Percentiles rank a stretch among this genome's conserved stretches.
Conservation (phyloP, 2,797 vertebrate genomes). For the Sebastes goodei region DNA sequence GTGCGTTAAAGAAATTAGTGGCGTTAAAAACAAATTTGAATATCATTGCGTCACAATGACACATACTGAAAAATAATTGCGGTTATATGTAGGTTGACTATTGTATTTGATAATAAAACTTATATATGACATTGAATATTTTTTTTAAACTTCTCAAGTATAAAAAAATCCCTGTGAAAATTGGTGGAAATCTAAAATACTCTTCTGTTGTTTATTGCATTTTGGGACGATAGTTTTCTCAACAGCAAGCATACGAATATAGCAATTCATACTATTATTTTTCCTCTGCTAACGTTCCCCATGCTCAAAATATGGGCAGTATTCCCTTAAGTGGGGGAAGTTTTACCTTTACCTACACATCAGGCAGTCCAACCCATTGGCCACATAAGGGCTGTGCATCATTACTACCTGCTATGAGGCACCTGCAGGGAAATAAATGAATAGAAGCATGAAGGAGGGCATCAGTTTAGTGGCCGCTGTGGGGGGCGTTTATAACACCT, state of each 20-base stretch:
- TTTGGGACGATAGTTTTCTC: neutral
- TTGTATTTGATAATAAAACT: too few species aligned
- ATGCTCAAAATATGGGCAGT: neutral
- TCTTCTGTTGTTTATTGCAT: neutral
- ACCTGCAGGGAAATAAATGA: constrained; percentile 75
- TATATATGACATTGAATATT: too few species aligned
- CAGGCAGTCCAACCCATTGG: constrained; percentile 9
- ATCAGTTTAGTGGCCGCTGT: constrained; percentile 55
- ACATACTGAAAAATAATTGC: too few species aligned
- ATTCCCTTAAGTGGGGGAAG: neutral
- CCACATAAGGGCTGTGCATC: constrained; percentile 31
- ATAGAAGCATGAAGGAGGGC: constrained; percentile 50
- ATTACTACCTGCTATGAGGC: constrained; percentile 59
- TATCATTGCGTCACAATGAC: too few species aligned
- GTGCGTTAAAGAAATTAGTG: too few species aligned
- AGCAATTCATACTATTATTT: too few species aligned
- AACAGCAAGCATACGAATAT: neutral
- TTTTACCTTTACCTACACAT: constrained; percentile 25
- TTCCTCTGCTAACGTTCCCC: neutral
- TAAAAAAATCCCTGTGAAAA: neutral
- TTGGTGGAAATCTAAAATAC: too few species aligned
- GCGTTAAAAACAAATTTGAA: too few species aligned
- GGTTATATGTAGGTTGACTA: too few species aligned
- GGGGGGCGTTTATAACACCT: constrained; percentile 61
- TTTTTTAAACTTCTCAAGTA: neutral